Percentiles rank a stretch among this genome's conserved stretches.
These are phyloP conservation scores for Equus quagga DNA, from an alignment of 2,113 vertebrate genomes.

Conservation along the genomic window DNA sequence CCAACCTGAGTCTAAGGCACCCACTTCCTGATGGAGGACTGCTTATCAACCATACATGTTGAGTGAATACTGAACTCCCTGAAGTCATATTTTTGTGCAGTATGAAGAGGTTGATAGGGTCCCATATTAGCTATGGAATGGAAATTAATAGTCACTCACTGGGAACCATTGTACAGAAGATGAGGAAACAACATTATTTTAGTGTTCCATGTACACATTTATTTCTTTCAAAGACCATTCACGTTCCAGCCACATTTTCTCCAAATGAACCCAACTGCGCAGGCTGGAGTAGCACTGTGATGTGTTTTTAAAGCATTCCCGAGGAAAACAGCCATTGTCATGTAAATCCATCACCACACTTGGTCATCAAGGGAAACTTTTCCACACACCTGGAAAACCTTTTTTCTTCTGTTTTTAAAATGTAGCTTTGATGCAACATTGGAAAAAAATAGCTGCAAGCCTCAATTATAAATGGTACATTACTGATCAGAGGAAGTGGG, in stretches of 20 bases:
- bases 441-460: not conserved
- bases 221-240: conserved; percentile 54
- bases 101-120: not conserved
- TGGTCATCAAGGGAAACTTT: conserved; percentile 23
- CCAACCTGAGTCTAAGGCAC: not conserved
- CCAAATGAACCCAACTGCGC: conserved; percentile 46
- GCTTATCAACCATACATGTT: not conserved
- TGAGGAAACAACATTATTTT: not conserved
- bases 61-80: not conserved
- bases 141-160: not conserved
- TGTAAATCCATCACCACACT: not conserved
- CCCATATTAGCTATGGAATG: not conserved
- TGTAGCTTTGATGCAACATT: not conserved
- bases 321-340: not conserved
- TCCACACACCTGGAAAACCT: conserved; percentile 15
- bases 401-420: not conserved
- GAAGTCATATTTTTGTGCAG: not conserved
- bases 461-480: not conserved
- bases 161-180: not conserved
- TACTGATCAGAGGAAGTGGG: not conserved
- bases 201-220: conserved; percentile 69
- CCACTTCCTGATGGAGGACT: not conserved
- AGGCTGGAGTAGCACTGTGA: not conserved
- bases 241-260: not conserved
- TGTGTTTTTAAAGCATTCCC: conserved; percentile 7